Base-by-base conservation (phyloP, 2,888 invertebrate genomes). In the Aplocera efformata region DNA sequence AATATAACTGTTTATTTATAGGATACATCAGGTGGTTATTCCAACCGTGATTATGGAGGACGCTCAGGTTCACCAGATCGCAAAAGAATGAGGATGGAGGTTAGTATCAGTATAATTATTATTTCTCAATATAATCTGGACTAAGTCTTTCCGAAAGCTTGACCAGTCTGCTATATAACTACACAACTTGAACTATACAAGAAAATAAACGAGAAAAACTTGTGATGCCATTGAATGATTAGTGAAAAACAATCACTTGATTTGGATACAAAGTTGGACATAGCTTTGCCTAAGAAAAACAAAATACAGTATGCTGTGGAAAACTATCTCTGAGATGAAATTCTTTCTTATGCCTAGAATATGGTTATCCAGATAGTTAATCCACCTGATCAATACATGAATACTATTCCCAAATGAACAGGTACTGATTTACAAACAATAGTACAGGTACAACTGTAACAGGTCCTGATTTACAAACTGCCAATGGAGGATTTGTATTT, bases 81-180 rank as follows among this genome's bases (percentile, higher is more conserved):
- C 41, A 92, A 92, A 72, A 81, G 91, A 69, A 86, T 91, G 77
- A 90, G 91, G 63, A 82, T 90, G 57, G 91, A 91, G 89, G 91
- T 91, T 60, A 77, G 84, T 83, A 64, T 53, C 35, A 31, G 37
- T 48, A 36, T 32, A 9, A 28, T 27, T 27, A 6, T 20, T 29
- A 9, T 9, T 29, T 17, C n/a, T 31, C 20, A 11, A 11, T 10
- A 25, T 32, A 17, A 20, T 43, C 13, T 44, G 36, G 40, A 36
- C 21, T 17, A 45, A 26, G 21, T 21, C 27, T 32, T 34, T 28
- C 20, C 20, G 37, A 33, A 21, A 21, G 23, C 29, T 25, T 22
- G 25, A 35, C 24, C 20, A 31, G 32, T 36, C 17, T 27, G 34
- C n/a, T n/a, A n/a, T n/a, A n/a, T n/a, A 32, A 27, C 23, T 31